A percentile compares a stretch with the other conserved stretches of the same genome.
These are phyloP conservation scores for Capreolus pygargus DNA, from an alignment of 2,113 vertebrate genomes.

Conservation along the genomic window DNA sequence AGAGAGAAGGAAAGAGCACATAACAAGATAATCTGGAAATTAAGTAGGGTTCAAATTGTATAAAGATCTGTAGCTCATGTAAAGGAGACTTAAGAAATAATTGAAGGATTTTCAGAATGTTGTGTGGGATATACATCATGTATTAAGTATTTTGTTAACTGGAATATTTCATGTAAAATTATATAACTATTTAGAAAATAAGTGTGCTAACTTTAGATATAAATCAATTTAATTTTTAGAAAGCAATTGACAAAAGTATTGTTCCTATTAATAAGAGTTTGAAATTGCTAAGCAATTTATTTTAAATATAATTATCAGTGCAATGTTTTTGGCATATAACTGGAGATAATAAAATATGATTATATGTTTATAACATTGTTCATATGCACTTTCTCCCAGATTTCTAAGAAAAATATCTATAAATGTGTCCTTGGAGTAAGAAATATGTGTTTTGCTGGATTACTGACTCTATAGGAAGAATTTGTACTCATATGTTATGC, in stretches of 20 bases:
- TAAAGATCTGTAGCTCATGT: neutral
- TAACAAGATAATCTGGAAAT: neutral
- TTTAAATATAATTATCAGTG: conserved; percentile 43
- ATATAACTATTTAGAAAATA: neutral
- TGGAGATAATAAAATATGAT: conserved; percentile 61
- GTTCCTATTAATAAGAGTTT: neutral
- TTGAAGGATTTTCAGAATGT: neutral
- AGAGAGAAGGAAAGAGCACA: neutral
- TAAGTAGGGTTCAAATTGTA: neutral
- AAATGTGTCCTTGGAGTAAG: conserved; percentile 17
- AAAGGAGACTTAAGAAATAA: neutral
- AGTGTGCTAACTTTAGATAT: neutral
- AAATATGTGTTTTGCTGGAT: neutral
- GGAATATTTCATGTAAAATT: neutral
- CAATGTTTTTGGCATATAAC: conserved; percentile 40
- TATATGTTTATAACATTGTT: conserved; percentile 58
- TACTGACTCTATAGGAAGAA: neutral
- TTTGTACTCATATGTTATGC: neutral
- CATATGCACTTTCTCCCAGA: conserved; percentile 31
- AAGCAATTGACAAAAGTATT: neutral
- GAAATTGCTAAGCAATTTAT: conserved; percentile 42
- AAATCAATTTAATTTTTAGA: neutral
- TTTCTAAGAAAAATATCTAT: neutral
- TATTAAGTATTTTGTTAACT: neutral
- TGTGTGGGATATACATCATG: neutral